A percentile compares a stretch with the other conserved stretches of the same genome.
These are phyloP conservation scores for Panagrolaimus sp. DNA, from an alignment of 1,140 invertebrate species.

Conservation along the genomic window DNA sequence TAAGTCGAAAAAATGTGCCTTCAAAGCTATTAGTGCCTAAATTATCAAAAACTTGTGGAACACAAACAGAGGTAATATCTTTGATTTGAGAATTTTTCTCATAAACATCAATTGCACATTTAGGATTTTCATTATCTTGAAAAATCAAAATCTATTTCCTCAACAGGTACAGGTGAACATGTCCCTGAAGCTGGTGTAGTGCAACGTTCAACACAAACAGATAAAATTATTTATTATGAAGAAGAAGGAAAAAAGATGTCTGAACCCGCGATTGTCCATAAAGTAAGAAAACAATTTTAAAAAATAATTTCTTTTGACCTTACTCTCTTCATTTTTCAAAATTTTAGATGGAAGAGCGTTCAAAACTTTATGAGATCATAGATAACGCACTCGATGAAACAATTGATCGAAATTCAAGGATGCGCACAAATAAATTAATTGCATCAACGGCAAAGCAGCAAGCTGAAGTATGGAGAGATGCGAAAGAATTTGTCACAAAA, in stretches of 20 bases:
- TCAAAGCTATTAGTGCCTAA: too few species aligned
- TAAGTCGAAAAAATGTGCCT: too few species aligned
- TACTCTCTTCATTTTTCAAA: not conserved
- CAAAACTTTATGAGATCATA: constrained; percentile 33
- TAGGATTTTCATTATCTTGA: too few species aligned
- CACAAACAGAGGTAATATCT: too few species aligned
- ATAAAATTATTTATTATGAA: not conserved
- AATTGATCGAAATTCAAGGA: constrained; percentile 33
- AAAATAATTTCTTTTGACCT: not conserved
- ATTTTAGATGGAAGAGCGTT: constrained; percentile 29
- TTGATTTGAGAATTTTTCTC: too few species aligned
- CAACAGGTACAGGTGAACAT: too few species aligned
- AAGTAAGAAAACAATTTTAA: not conserved
- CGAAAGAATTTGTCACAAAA: constrained; percentile 12
- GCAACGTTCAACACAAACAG: not conserved
- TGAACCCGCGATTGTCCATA: not conserved
- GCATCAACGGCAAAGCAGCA: constrained; percentile 36
- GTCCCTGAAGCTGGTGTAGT: not conserved
- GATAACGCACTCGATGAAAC: constrained; percentile 40
- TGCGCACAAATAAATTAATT: constrained; percentile 29
- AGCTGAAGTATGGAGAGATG: constrained; percentile 24
- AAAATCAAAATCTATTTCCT: too few species aligned
- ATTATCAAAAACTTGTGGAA: too few species aligned
- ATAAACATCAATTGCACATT: too few species aligned
- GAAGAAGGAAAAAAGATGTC: not conserved